Evolutionary conservation across 2,888 invertebrate species (phyloP), one percentile per base, ranked within the genome.

Genomic region (Zonitis immaculata): DNA sequence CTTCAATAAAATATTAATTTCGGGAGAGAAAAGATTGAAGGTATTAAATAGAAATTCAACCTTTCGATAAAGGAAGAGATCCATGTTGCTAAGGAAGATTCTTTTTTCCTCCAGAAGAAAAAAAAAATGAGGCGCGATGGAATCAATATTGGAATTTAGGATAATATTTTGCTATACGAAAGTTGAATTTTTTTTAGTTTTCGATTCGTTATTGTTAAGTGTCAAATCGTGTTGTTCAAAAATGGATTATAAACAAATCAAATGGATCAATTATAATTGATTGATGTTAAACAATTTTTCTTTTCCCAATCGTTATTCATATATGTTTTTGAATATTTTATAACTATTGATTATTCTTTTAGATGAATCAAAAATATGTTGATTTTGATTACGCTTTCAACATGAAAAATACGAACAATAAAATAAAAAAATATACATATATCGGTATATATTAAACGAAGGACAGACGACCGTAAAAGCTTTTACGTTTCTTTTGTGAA

Each of bases 401-500:
- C 16, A 51, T 47, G 50, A 47, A 50, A 39, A 54, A 47, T n/a
- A 44, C 35, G 45, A 39, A 18, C 46, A 44, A 54, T 49, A 51
- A 50, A 54, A 50, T 44, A 54, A 54, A 54, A 35, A n/a, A n/a
- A n/a, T n/a, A n/a, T 47, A 50, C 47, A 53, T 49, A 45, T 53
- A 53, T 53, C 43, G 53, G 43, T 35, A 35, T 49, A 32, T 49
- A 53, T 53, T 49, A 53, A 46, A 49, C 53, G 20, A 46, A 49
- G 22, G 44, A 49, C 52, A 44, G 52, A 52, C 49, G 42, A 45
- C 52, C 52, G 49, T 44, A 49, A 52, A 52, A 52, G 48, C 48
- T 52, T 52, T 52, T 39, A 52, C 52, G 42, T 49, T 52, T 52
- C 52, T 52, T 52, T 52, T 52, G 52, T 49, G 49, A 52, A 52